Conservation (phyloP, 2,888 invertebrate species). For the Ganaspis brasiliensis region DNA sequence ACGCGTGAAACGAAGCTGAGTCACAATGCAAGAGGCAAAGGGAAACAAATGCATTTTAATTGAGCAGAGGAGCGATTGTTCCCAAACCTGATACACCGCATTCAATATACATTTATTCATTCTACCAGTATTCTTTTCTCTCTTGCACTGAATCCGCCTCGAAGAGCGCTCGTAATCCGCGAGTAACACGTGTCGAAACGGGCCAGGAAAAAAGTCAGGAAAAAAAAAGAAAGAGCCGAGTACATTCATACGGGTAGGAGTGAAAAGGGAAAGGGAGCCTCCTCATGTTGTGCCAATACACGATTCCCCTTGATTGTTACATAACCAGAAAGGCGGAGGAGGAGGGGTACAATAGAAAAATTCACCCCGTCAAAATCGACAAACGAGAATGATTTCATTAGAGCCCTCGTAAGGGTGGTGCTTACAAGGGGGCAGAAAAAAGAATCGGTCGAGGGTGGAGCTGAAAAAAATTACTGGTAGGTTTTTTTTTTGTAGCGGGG, state of each 20-base stretch:
- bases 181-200: conserved; percentile 60
- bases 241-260: conserved; percentile 38
- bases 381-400: conserved; percentile 76
- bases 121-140: conserved; percentile 50
- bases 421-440: conserved; percentile 44
- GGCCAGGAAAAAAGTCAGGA: conserved; percentile 52
- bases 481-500: conserved; percentile 33
- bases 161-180: conserved; percentile 66
- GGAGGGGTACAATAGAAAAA: conserved; percentile 65
- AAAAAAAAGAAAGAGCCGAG: conserved; percentile 51
- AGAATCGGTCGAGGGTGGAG: conserved; percentile 62
- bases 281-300: conserved; percentile 72
- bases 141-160: conserved; percentile 54
- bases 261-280: conserved; percentile 42
- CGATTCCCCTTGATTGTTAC: conserved; percentile 61
- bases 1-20: conserved; percentile 36
- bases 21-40: conserved; percentile 46
- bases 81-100: conserved; percentile 49
- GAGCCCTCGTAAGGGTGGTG: conserved; percentile 59
- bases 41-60: conserved; percentile 60
- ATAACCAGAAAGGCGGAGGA: conserved; percentile 58
- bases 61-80: conserved; percentile 56
- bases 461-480: conserved; percentile 51
- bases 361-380: conserved; percentile 68
- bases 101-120: conserved; percentile 51